Evolutionary conservation across 2,797 vertebrate genomes (phyloP).

Genomic region (Holocentrus rufus): DNA sequence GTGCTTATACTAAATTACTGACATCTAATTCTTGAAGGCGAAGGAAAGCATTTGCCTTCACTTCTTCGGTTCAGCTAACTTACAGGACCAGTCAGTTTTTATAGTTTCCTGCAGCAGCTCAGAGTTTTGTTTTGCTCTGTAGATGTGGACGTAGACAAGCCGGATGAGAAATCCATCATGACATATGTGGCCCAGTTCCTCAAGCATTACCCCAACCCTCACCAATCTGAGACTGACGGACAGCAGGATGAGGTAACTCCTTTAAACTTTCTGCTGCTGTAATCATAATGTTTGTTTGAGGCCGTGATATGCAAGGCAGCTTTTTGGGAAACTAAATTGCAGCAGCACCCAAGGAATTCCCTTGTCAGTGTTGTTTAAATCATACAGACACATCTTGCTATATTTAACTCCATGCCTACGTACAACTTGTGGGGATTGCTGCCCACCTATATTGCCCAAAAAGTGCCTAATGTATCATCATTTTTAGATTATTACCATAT

Average conservation of each 20-base stretch:
- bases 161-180: constrained; percentile 99
- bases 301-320: not conserved
- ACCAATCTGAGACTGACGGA: constrained; percentile 82
- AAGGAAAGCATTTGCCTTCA: not conserved
- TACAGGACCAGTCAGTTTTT: not conserved
- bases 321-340: not conserved
- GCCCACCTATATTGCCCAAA: not conserved
- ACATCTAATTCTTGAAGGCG: not conserved
- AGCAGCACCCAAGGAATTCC: not conserved
- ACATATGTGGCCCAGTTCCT: constrained; percentile 99
- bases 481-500: not conserved
- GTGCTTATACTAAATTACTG: not conserved
- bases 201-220: constrained; percentile 92
- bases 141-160: constrained; percentile 99
- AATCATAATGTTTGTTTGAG: not conserved
- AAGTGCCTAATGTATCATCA: not conserved
- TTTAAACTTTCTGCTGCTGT: not conserved
- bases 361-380: not conserved
- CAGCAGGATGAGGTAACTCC: constrained; percentile 90
- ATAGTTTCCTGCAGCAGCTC: not conserved
- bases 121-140: constrained; percentile 51
- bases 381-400: not conserved
- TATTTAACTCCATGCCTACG: not conserved
- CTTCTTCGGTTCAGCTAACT: not conserved
- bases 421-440: not conserved